Evolutionary conservation across 2,888 invertebrate genomes (phyloP).

Genomic region (Ptychoptera albimana): DNA sequence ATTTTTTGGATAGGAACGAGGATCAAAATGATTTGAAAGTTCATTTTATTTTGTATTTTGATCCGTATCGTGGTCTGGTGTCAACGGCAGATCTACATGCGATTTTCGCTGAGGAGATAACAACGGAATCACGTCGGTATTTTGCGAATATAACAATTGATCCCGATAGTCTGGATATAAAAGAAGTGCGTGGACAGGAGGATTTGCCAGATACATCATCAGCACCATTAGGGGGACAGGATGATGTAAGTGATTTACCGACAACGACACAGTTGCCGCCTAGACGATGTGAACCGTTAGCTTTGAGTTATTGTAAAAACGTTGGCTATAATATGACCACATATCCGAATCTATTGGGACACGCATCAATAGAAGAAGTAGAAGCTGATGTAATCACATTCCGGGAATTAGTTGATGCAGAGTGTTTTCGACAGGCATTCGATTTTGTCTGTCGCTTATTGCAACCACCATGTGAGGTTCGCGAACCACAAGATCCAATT

Average conservation of each 20-base stretch:
- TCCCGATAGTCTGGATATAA: slow-evolving; percentile 46
- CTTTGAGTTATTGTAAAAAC: slow-evolving; percentile 50
- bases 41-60: slow-evolving; percentile 73
- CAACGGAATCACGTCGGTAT: slow-evolving; percentile 37
- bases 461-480: slow-evolving; percentile 62
- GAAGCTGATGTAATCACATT: slow-evolving; percentile 63
- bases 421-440: slow-evolving; percentile 75
- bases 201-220: slow-evolving; percentile 26
- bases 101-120: slow-evolving; percentile 50
- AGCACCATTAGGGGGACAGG: slow-evolving; percentile 20
- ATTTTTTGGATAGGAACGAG: slow-evolving; percentile 34
- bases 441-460: slow-evolving; percentile 78
- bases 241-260: slow-evolving; percentile 24
- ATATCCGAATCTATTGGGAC: slow-evolving; percentile 60
- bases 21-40: slow-evolving; percentile 54
- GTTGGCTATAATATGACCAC: slow-evolving; percentile 65
- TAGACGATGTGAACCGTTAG: slow-evolving; percentile 49
- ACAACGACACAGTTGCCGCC: slow-evolving; percentile 33
- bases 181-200: slow-evolving; percentile 29
- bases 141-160: slow-evolving; percentile 49
- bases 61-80: slow-evolving; percentile 55
- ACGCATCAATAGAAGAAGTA: slow-evolving; percentile 42
- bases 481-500: slow-evolving; percentile 38
- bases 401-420: slow-evolving; percentile 75
- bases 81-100: slow-evolving; percentile 46